Evolutionary conservation across 2,113 vertebrate species (phyloP).

Genomic region (Emydura subglobosa): DNA sequence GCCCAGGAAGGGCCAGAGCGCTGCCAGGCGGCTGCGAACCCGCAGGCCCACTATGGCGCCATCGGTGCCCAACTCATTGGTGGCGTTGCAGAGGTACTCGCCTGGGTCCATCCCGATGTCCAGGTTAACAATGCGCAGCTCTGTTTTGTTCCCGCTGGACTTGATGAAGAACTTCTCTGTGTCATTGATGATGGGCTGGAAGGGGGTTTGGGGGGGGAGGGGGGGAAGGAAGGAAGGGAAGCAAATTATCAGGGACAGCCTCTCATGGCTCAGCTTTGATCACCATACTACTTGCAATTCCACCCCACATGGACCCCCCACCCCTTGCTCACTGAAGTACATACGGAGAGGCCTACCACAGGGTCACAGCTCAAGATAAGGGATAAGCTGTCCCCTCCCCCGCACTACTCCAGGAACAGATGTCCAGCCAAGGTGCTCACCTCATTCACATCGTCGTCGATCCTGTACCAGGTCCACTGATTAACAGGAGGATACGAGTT

Average conservation of each 20-base stretch:
- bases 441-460: background rate
- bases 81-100: slow-evolving; percentile 83
- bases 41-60: slow-evolving; percentile 78
- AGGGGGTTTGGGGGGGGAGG: background rate
- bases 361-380: background rate
- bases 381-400: background rate
- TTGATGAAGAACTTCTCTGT: slow-evolving; percentile 81
- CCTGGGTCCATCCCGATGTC: slow-evolving; percentile 81
- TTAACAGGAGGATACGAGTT: slow-evolving; percentile 75
- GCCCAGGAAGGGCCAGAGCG: slow-evolving; percentile 97
- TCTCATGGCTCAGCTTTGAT: background rate
- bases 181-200: slow-evolving; percentile 78
- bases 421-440: slow-evolving; percentile 21
- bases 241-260: background rate
- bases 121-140: slow-evolving; percentile 80
- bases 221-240: background rate
- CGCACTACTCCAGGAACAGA: background rate
- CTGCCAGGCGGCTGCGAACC: slow-evolving; percentile 91
- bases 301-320: background rate
- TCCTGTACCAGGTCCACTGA: slow-evolving; percentile 76
- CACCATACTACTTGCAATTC: rapidly evolving
- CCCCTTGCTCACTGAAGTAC: background rate
- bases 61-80: slow-evolving; percentile 26
- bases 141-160: slow-evolving; percentile 76
- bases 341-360: background rate